These are phyloP conservation scores for Scylla paramamosain DNA, from an alignment of 1,140 invertebrate species.

Conservation along the genomic window DNA sequence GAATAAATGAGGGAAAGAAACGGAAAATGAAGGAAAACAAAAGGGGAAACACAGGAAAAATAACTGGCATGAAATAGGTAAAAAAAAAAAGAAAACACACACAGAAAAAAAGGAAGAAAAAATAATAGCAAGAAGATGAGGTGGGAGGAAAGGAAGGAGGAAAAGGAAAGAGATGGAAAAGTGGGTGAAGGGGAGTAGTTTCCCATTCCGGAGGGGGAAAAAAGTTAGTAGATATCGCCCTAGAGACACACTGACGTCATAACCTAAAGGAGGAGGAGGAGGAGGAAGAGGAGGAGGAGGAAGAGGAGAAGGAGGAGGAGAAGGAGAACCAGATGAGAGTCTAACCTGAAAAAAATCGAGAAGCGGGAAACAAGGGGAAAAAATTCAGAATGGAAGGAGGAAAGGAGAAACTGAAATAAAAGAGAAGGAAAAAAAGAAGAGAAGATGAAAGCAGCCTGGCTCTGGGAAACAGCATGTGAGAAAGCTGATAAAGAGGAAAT, in stretches of 20 bases:
- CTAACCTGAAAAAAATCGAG: background rate
- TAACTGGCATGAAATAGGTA: background rate
- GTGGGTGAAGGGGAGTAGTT: background rate
- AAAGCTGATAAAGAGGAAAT: background rate
- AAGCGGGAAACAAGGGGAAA: background rate
- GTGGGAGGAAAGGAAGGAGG: background rate
- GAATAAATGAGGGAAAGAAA: background rate
- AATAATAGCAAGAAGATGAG: background rate
- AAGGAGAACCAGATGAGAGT: background rate
- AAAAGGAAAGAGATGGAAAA: background rate
- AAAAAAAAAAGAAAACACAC: no score
- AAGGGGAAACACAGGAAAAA: background rate
- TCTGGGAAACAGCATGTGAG: background rate
- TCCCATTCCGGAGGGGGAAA: background rate
- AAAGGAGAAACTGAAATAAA: background rate
- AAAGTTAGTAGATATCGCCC: constrained; percentile 34
- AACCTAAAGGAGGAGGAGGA: background rate
- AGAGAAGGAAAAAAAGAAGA: background rate
- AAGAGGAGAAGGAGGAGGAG: background rate
- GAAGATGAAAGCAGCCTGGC: no score
- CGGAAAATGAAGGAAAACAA: background rate
- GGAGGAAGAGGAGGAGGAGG: background rate
- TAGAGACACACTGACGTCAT: background rate
- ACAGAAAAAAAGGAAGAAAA: constrained; percentile 18
- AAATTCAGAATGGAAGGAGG: background rate